These are phyloP conservation scores for Periophthalmus magnuspinnatus DNA, from an alignment of 2,797 vertebrate species.

Conservation along the genomic window DNA sequence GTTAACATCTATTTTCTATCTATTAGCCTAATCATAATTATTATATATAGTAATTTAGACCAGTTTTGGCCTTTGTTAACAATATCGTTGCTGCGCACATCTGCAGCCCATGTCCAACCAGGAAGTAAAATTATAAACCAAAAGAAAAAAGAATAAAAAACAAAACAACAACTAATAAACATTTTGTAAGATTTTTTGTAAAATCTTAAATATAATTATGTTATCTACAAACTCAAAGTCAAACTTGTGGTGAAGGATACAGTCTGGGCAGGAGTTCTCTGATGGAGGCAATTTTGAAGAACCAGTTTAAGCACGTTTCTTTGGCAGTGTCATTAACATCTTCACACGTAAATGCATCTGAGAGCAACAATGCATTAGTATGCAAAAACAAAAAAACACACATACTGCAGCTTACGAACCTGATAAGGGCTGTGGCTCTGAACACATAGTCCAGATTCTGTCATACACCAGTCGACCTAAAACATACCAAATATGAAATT, in stretches of 20 bases:
- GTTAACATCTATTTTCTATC: no score
- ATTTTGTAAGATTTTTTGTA: no score
- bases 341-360: constrained; percentile 90
- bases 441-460: constrained; percentile 93
- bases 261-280: constrained; percentile 94
- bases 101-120: no score
- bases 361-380: neutral
- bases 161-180: no score
- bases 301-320: constrained; percentile 99
- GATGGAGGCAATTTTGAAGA: constrained; percentile 99
- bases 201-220: no score
- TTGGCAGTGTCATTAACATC: constrained; percentile 92
- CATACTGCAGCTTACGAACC: constrained; percentile 28
- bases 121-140: no score
- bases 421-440: constrained; percentile 77
- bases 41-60: no score
- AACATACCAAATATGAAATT: constrained; percentile 4
- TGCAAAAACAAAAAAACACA: neutral
- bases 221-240: neutral
- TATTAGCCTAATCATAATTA: no score
- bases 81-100: no score
- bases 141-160: no score
- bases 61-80: no score
- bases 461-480: constrained; percentile 94
- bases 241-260: constrained; percentile 80